These are phyloP conservation scores for Cynopterus brachyotis DNA, from an alignment of 2,113 vertebrate genomes.

Conservation along the genomic window DNA sequence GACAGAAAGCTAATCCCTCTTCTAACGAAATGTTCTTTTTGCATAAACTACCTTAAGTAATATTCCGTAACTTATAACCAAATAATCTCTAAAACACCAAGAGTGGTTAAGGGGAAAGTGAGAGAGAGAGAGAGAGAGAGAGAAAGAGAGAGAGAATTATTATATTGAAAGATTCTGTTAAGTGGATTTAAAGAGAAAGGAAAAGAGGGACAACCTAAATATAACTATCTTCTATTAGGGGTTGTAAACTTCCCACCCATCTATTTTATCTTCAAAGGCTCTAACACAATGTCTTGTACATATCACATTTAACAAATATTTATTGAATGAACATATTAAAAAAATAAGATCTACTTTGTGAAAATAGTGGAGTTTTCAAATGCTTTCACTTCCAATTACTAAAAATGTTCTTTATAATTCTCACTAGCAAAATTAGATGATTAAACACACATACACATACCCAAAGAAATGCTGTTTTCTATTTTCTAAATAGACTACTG, in stretches of 20 bases:
- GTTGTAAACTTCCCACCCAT: conserved; percentile 17
- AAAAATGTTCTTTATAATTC: conserved; percentile 59
- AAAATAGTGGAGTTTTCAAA: conserved; percentile 51
- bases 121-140: too few relatives aligned
- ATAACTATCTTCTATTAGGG: not conserved
- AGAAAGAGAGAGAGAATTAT: too few relatives aligned
- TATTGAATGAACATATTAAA: conserved; percentile 53
- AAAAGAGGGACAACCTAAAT: not conserved
- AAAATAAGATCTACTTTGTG: conserved; percentile 51
- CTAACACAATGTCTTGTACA: conserved; percentile 10
- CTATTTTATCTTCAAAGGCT: conserved; percentile 14
- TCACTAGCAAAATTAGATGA: conserved; percentile 54
- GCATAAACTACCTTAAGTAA: conserved; percentile 32
- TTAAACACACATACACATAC: not conserved
- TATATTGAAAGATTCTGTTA: not conserved
- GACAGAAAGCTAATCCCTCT: not conserved
- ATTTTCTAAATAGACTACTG: conserved; percentile 15
- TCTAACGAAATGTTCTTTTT: not conserved
- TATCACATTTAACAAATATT: conserved; percentile 41
- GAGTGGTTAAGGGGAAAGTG: not conserved
- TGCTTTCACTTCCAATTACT: conserved; percentile 59
- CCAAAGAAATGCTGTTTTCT: conserved; percentile 45
- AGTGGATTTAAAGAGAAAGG: conserved; percentile 2
- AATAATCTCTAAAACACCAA: conserved; percentile 24
- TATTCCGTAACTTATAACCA: not conserved